phyloP scores from a whole-genome alignment of 2,888 invertebrate species.

The Cheilosia vernalis region DNA sequence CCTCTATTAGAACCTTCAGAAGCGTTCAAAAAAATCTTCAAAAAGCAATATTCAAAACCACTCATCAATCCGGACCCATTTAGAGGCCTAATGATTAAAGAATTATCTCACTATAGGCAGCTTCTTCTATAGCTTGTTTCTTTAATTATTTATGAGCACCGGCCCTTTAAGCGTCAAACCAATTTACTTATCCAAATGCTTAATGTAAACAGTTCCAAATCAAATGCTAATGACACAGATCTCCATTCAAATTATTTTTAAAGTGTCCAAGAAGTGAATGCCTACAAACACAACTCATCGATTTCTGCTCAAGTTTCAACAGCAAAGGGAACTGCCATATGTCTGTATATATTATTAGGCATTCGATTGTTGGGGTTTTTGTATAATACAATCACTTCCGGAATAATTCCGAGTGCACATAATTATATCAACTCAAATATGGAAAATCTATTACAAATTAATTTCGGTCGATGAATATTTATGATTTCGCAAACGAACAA shows the following conservation, averaged over 20 bases:
- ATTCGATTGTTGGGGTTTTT: not conserved
- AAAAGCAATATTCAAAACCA: too few species aligned
- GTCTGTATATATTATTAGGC: constrained; percentile 1
- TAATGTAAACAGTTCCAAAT: constrained; percentile 8
- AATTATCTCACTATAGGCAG: too few species aligned
- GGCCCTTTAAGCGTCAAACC: not conserved
- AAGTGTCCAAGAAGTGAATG: not conserved
- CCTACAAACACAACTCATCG: too few species aligned
- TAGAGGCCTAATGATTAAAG: not conserved
- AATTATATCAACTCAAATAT: constrained; percentile 41
- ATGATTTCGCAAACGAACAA: constrained; percentile 16
- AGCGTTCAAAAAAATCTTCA: too few species aligned
- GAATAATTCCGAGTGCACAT: constrained; percentile 49
- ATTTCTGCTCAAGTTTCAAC: not conserved
- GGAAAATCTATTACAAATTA: constrained; percentile 51
- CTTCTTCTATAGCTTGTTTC: not conserved
- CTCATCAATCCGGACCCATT: not conserved
- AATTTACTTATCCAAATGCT: constrained; percentile 1
- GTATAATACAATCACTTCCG: constrained; percentile 60
- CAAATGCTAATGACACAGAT: constrained; percentile 11
- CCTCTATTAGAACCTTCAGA: too few species aligned
- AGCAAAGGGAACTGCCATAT: not conserved
- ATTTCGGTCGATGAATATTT: constrained; percentile 64
- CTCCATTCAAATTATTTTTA: constrained; percentile 22
- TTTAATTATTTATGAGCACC: not conserved